Base-by-base conservation (phyloP, 2,888 invertebrate genomes). In the Syrphus vitripennis region DNA sequence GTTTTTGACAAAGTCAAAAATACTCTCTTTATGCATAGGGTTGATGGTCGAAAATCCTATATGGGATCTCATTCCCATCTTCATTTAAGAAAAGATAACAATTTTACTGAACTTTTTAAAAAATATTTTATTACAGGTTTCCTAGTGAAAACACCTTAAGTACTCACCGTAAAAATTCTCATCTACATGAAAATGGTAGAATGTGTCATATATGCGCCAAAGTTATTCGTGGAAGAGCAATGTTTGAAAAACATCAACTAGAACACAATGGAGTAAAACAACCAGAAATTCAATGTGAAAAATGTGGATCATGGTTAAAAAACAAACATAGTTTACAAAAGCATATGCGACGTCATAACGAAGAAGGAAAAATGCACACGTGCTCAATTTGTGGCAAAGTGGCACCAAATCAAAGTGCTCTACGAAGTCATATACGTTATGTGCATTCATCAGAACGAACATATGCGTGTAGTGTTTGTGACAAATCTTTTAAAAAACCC, bases 181-280 rank as follows among this genome's bases (percentile, higher is more conserved):
- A 92, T 65, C 81, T 87, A 5, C 90, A 89, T 16, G 90, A 90
- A 63, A 91, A 91, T 6, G 90, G 90, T 3, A 91, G 92, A 88
- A 90, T 92, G 24, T 92, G 92, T 72, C 91, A 92, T 88, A 91
- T 92, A 10, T 92, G 92, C 42, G 92, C 92, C 3, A 92, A 92
- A 87, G 91, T 91, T 4, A 92, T 92, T 70, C 90, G 91, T 0
- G 92, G 91, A 4, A 90, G 90, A 14, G 89, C 91, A 0, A 90
- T 90, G n/a, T 92, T 92, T 67, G 90, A 91, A 59, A 90, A 90
- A 0, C 92, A 92, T 87, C 91, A 91, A 40, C 69, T 90, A 50
- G 90, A 90, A 78, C 92, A 92, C 59, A 90, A 90, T 0, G 91
- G 90, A 14, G 89, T 91, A 0, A 90, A 89, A 5, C 89, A 90